Evolutionary conservation across 35 echinoderm and acorn worm species (phyloP), one percentile per base, ranked within the genome.

Genomic region (Apostichopus parvimensis): DNA sequence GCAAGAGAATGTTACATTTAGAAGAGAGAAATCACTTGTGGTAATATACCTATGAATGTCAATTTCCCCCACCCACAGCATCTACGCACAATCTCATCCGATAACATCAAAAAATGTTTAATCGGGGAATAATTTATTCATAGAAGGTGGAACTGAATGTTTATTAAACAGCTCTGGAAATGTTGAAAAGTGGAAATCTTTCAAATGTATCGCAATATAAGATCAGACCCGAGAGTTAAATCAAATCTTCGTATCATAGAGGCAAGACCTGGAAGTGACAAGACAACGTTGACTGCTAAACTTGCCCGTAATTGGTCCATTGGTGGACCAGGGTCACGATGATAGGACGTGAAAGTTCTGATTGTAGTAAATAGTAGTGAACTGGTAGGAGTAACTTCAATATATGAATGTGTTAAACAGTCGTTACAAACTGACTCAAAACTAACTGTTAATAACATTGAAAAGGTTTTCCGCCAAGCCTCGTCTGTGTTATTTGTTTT

Each of bases 401-500:
- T 83, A 1, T 83, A 83, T 55, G 53, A 83, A 6, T 54, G 15
- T 56, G 57, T 83, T 14, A 83, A 83, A 34, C 6, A 83, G 17
- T 14, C 5, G 13, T 83, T 83, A 57, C 17, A 17, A 18, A 22
- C 52, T 57, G 56, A 83, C 5, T n/a, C 80, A 56, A 54, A 83
- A n/a, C 53, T 83, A 22, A 54, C 80, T 57, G 80, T 21, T 57
- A 54, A 83, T 57, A 83, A 5, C 15, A 83, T 83, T 83, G 12
- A 83, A 57, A 0, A 18, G 5, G 57, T 83, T n/a, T 12, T 83
- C 4, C 80, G 12, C 12, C 5, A 56, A 4, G 6, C 80, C 6
- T 83, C 80, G 1, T 17, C 80, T 14, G 80, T 57, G 9, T 17
- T 83, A 52, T 57, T 83, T 83, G 80, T 83, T 6, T n/a, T 83